Evolutionary conservation across 1,140 invertebrate species (phyloP).

Genomic region (Lasioglossum albipes): DNA sequence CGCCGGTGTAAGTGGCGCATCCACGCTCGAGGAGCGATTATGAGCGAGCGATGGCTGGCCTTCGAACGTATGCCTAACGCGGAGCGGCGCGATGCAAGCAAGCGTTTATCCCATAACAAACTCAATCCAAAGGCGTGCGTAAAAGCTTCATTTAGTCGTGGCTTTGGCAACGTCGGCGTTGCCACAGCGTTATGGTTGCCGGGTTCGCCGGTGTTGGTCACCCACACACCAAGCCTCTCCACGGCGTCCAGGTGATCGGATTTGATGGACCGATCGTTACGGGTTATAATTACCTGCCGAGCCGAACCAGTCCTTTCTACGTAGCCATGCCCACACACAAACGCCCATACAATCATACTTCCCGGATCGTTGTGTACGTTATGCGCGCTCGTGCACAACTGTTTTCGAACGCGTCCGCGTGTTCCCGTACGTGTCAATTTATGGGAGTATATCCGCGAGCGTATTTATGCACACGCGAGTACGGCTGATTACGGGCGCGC

Average conservation of each 20-base stretch:
- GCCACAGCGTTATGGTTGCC: slow-evolving; percentile 35
- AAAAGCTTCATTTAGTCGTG: slow-evolving; percentile 73
- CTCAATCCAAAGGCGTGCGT: slow-evolving; percentile 66
- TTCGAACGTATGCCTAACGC: slow-evolving; percentile 55
- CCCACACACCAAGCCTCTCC: slow-evolving; percentile 26
- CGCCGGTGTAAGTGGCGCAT: slow-evolving; percentile 48
- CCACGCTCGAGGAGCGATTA: slow-evolving; percentile 55
- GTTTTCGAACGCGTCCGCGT: not conserved
- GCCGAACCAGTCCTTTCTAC: slow-evolving; percentile 47
- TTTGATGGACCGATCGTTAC: slow-evolving; percentile 77
- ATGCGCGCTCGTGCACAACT: not conserved
- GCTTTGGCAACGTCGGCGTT: slow-evolving; percentile 41
- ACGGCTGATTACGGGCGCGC: slow-evolving; percentile 15
- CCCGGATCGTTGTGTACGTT: not conserved
- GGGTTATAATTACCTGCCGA: slow-evolving; percentile 73
- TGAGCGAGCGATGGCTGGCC: slow-evolving; percentile 44
- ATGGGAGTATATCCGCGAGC: slow-evolving; percentile 27
- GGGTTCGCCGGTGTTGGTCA: not conserved
- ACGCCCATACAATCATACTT: too few species aligned
- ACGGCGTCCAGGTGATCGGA: slow-evolving; percentile 63
- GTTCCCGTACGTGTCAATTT: slow-evolving; percentile 33
- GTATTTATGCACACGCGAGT: slow-evolving; percentile 33
- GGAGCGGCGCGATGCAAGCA: slow-evolving; percentile 43
- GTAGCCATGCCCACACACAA: not conserved
- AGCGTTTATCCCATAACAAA: slow-evolving; percentile 71